Evolutionary conservation across 2,888 invertebrate genomes (phyloP).

Genomic region (Diplolepis rosae): DNA sequence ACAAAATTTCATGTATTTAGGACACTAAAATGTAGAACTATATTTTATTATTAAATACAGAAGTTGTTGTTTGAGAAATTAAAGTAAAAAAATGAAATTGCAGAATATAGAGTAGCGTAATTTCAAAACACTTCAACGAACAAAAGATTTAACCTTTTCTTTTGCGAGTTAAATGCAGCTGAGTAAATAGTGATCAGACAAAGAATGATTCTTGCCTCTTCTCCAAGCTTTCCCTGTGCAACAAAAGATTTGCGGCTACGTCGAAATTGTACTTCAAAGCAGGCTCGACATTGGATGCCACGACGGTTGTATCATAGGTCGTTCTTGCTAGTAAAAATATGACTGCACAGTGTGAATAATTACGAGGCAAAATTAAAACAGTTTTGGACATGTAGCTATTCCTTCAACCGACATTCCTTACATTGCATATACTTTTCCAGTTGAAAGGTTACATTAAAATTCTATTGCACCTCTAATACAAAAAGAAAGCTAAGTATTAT

Average conservation of each 20-base stretch:
- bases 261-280: constrained; percentile 22
- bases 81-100: too few species aligned
- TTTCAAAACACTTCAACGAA: too few species aligned
- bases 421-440: neutral
- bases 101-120: too few species aligned
- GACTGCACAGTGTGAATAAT: constrained; percentile 2
- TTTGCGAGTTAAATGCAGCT: neutral
- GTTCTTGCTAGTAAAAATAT: constrained; percentile 3
- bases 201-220: neutral
- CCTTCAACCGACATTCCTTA: neutral
- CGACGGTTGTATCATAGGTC: constrained; percentile 27
- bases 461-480: too few species aligned
- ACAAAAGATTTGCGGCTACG: neutral
- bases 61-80: too few species aligned
- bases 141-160: neutral
- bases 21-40: too few species aligned
- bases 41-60: too few species aligned
- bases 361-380: neutral
- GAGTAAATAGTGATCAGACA: neutral
- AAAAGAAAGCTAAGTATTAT: too few species aligned
- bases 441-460: neutral
- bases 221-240: neutral
- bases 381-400: constrained; percentile 8
- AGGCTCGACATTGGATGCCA: constrained; percentile 23
- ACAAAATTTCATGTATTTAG: too few species aligned